Conservation (phyloP, 1,140 invertebrate species). For the Penaeus vannamei region DNA sequence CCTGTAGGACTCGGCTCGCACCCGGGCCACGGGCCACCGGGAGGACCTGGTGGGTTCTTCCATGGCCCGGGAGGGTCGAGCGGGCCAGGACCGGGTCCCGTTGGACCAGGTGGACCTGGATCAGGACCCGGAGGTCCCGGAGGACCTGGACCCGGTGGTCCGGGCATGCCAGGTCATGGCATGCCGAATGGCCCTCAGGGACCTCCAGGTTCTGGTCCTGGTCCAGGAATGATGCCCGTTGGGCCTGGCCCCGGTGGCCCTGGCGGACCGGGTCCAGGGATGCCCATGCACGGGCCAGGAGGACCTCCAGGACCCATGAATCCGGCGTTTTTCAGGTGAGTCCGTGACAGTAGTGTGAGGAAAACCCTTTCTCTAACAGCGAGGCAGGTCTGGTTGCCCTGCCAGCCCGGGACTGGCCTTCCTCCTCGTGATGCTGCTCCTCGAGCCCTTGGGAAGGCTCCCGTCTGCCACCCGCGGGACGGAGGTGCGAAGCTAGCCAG, state of each 20-base stretch:
- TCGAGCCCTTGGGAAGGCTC: too few species aligned
- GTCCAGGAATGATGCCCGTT: constrained; percentile 50
- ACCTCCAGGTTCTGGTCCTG: constrained; percentile 43
- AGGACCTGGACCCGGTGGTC: constrained; percentile 34
- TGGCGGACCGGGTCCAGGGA: constrained; percentile 59
- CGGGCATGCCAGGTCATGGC: constrained; percentile 51
- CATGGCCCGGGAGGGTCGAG: constrained; percentile 67
- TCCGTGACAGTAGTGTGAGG: neutral
- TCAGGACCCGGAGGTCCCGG: constrained; percentile 4
- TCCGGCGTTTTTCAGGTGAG: constrained; percentile 68
- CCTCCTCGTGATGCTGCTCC: neutral
- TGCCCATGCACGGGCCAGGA: constrained; percentile 67
- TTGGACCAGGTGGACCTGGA: constrained; percentile 69
- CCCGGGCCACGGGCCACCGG: constrained; percentile 54
- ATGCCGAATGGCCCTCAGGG: constrained; percentile 57
- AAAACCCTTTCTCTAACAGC: too few species aligned
- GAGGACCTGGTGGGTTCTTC: constrained; percentile 61
- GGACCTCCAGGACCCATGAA: constrained; percentile 67
- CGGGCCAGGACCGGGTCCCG: constrained; percentile 70
- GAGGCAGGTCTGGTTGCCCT: too few species aligned
- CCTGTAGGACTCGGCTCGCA: constrained; percentile 64
- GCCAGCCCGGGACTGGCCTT: neutral
- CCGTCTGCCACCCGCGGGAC: neutral
- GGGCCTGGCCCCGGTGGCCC: constrained; percentile 50
- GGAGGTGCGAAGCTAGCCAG: neutral